Percentiles rank a stretch among this genome's conserved stretches.
phyloP scores from a whole-genome alignment of 2,113 vertebrate species.

The Excalfactoria chinensis region DNA sequence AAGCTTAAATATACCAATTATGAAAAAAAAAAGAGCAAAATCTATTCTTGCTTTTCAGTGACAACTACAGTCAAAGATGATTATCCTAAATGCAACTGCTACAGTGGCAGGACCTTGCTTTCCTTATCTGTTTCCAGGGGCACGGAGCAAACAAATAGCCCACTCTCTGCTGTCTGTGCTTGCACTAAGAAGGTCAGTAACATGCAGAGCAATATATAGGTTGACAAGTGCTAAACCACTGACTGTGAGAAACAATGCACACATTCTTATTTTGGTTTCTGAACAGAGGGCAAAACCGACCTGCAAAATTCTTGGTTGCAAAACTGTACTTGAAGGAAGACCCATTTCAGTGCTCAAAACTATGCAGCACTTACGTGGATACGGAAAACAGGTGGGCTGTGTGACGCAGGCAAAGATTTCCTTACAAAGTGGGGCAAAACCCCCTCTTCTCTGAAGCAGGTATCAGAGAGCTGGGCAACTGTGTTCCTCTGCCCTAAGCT shows the following conservation, averaged over 20 bases:
- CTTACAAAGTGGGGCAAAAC: neutral
- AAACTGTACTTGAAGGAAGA: neutral
- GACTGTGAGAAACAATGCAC: neutral
- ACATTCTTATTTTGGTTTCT: constrained; percentile 17
- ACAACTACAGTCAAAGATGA: neutral
- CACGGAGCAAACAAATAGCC: neutral
- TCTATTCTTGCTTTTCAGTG: neutral
- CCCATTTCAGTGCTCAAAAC: neutral
- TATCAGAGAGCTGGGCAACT: neutral
- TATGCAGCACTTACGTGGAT: neutral
- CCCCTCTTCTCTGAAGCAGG: neutral
- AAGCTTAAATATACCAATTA: constrained; percentile 12
- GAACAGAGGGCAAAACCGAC: neutral
- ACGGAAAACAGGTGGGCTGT: neutral
- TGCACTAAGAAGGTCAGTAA: neutral
- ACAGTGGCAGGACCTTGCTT: neutral
- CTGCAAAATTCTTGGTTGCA: neutral
- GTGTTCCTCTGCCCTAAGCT: neutral
- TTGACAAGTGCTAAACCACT: constrained; percentile 24
- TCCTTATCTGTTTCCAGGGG: neutral
- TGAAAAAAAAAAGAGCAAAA: neutral
- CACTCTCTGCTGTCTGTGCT: neutral
- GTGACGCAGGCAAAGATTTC: neutral
- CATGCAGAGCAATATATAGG: neutral
- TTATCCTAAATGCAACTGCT: neutral